A percentile compares a stretch with the other conserved stretches of the same genome.
Conservation (phyloP, 2,888 invertebrate genomes). For the Galerucella calmariensis region DNA sequence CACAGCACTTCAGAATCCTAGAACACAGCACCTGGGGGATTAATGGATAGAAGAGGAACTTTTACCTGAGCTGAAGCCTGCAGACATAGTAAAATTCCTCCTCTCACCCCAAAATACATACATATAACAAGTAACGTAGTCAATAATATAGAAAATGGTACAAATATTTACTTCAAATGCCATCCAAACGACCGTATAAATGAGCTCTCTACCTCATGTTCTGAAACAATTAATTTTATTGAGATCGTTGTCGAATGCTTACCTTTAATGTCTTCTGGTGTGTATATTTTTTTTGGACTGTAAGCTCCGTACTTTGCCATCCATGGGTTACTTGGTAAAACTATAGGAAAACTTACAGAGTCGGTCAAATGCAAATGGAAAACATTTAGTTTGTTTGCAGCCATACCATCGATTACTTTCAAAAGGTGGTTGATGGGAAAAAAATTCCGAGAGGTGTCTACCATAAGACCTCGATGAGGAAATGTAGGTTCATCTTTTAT, state of each 20-base stretch:
- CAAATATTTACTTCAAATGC: no score
- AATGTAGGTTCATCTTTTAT: slow-evolving; percentile 82
- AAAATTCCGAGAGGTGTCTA: slow-evolving; percentile 91
- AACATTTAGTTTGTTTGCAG: slow-evolving; percentile 86
- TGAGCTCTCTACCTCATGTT: no score
- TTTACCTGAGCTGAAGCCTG: no score
- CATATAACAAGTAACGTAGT: no score
- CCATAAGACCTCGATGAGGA: slow-evolving; percentile 82
- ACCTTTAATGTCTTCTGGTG: slow-evolving; percentile 73
- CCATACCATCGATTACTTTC: slow-evolving; percentile 86
- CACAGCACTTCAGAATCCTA: no score
- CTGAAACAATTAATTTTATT: no score
- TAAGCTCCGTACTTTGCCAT: slow-evolving; percentile 86
- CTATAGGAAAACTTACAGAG: slow-evolving; percentile 89
- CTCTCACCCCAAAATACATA: no score
- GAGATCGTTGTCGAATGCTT: neutral
- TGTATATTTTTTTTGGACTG: slow-evolving; percentile 75
- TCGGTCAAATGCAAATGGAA: slow-evolving; percentile 91
- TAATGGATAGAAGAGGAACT: no score
- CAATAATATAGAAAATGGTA: no score
- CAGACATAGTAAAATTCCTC: no score
- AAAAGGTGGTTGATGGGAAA: slow-evolving; percentile 77
- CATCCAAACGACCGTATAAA: no score
- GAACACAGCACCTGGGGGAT: no score
- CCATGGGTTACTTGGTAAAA: slow-evolving; percentile 77